Percentiles rank a stretch among this genome's conserved stretches.
Evolutionary conservation across 1,140 invertebrate genomes (phyloP).

Genomic region (Phymorhynchus buccinoides): DNA sequence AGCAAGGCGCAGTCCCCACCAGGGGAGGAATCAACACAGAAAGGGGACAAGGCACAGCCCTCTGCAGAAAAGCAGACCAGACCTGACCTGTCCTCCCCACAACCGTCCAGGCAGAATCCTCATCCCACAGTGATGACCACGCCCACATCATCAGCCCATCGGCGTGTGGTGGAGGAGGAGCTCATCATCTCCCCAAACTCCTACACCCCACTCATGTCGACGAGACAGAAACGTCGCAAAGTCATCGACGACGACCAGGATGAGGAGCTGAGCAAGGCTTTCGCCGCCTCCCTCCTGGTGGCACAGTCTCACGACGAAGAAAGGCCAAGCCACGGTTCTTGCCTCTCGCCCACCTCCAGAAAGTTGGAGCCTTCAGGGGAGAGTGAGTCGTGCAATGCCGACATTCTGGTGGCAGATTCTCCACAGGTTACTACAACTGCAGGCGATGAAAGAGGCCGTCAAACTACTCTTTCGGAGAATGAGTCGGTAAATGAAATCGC

Average conservation of each 20-base stretch:
- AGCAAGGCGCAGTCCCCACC: background rate
- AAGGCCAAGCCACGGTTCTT: no score
- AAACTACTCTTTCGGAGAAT: background rate
- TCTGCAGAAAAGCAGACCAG: background rate
- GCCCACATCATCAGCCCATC: background rate
- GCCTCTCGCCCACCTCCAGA: background rate
- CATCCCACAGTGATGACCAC: background rate
- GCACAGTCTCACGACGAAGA: background rate
- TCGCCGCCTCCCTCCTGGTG: slow-evolving; percentile 15
- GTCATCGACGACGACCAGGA: background rate
- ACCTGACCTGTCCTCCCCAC: background rate
- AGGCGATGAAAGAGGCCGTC: background rate
- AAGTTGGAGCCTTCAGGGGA: no score
- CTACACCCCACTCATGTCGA: slow-evolving; percentile 30
- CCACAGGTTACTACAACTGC: background rate
- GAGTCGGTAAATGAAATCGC: background rate
- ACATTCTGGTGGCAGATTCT: slow-evolving; percentile 19
- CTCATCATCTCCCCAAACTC: slow-evolving; percentile 38
- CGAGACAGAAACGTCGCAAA: background rate
- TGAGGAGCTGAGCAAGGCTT: background rate
- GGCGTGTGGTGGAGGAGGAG: slow-evolving; percentile 37
- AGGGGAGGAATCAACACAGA: background rate
- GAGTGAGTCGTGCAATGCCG: background rate
- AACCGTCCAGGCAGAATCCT: background rate
- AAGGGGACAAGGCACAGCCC: background rate